Conservation (phyloP, 2,797 vertebrate genomes). For the Nyctibius grandis region DNA sequence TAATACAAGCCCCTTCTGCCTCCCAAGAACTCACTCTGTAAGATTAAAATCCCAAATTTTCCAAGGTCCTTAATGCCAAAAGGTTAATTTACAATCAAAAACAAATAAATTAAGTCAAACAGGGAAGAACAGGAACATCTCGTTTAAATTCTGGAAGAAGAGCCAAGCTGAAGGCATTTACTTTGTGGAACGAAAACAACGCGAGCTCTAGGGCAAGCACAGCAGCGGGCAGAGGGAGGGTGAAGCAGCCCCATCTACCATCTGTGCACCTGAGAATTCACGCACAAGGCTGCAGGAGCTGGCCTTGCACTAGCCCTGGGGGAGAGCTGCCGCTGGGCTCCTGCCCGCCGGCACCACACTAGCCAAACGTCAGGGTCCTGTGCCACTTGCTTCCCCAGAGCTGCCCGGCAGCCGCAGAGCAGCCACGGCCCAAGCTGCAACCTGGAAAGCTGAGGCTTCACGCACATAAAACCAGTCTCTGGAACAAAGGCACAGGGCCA, state of each 20-base stretch:
- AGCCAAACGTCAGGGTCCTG: neutral
- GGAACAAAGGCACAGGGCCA: neutral
- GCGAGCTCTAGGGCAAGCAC: neutral
- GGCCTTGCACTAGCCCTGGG: too few relatives aligned
- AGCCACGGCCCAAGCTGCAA: neutral
- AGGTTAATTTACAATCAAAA: neutral
- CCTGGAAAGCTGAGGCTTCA: neutral
- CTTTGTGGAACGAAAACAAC: neutral
- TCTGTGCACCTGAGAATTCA: fast-evolving
- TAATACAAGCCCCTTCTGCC: neutral
- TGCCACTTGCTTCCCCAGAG: neutral
- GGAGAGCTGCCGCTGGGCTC: neutral
- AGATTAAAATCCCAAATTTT: neutral
- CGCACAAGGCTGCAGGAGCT: fast-evolving
- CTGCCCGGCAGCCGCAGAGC: neutral
- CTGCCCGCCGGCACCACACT: neutral
- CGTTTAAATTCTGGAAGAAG: neutral
- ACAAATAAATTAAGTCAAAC: neutral
- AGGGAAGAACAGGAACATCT: neutral
- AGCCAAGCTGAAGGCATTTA: neutral
- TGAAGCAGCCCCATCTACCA: neutral
- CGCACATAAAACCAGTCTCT: neutral
- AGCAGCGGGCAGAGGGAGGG: neutral
- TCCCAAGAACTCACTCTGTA: neutral
- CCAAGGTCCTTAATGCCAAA: neutral